Base-by-base conservation (phyloP, 1,140 invertebrate genomes). In the Drosophila sp. region DNA sequence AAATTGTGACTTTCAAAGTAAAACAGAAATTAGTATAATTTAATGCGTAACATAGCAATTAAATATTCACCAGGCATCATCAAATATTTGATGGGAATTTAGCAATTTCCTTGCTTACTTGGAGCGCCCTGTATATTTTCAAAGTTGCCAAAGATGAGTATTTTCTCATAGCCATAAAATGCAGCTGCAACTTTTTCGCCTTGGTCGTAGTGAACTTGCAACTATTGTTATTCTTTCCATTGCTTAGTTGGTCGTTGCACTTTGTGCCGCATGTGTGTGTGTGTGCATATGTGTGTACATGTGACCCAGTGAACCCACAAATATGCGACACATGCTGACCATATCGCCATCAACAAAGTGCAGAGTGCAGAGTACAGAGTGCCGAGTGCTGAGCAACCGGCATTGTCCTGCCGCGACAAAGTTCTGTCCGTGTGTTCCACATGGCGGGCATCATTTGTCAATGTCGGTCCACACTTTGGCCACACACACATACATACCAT, bases 371-470 rank as follows among this genome's bases (percentile, higher is more conserved):
- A 8, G 25, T 11, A 48, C 56, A 41, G 51, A 72, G 43, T 27
- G 65, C 57, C 62, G 25, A 29, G 46, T 50, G 25, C 46, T 1
- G 27, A 8, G 25, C n/a, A 50, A 29, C 54, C 16, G 32, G 38
- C 75, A 82, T 82, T 76, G 78, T 70, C 65, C 72, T 58, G 64
- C 48, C 43, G 63, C 54, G 70, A 9, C 34, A 36, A 41, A 57
- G 57, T 34, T 32, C 18, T 50, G 67, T 16, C 45, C 29, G 51
- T 57, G 38, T 82, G 61, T 69, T 72, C 45, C 66, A 48, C 66
- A 57, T 64, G 32, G 72, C 67, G 58, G 78, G 51, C 83, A 87
- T 82, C 82, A 87, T 87, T 87, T 87, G 82, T 87, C 82, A 89
- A 86, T 82, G 82, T 87, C 80, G 73, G 34, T 78, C 61, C 80